Conservation (phyloP, 2,113 vertebrate species). For the Ageneiosus marmoratus region DNA sequence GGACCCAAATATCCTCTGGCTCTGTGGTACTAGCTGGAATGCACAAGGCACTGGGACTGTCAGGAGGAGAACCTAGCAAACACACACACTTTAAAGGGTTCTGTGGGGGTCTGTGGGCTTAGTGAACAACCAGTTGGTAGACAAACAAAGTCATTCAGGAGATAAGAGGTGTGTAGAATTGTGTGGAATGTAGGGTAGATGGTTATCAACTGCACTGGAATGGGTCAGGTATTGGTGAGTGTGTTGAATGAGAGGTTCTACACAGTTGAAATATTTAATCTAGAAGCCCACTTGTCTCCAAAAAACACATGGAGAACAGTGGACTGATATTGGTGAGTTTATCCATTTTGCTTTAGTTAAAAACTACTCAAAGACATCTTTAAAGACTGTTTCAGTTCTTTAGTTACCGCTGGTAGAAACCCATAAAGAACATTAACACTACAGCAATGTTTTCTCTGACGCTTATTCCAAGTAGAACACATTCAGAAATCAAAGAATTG, state of each 20-base stretch:
- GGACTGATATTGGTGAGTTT: background rate
- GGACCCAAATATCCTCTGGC: conserved; percentile 76
- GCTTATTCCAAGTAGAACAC: background rate
- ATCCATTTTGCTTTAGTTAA: background rate
- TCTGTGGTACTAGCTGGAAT: conserved; percentile 63
- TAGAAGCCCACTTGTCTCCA: background rate
- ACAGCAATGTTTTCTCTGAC: background rate
- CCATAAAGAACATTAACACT: background rate
- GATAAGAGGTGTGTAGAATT: background rate
- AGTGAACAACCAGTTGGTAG: conserved; percentile 11
- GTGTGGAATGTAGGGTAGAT: background rate
- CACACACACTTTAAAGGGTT: conserved; percentile 64
- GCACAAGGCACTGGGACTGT: conserved; percentile 64
- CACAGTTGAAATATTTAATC: background rate
- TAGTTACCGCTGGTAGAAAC: background rate
- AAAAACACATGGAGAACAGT: background rate
- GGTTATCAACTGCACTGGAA: background rate
- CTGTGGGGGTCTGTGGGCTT: conserved; percentile 11
- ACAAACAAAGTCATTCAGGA: background rate
- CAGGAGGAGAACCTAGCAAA: conserved; percentile 69
- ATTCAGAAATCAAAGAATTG: background rate
- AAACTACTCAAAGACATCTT: background rate
- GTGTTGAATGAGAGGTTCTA: background rate
- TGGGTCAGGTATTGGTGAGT: background rate
- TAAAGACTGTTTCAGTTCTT: background rate